phyloP scores from a whole-genome alignment of 2,797 vertebrate genomes.

The Esox masquinongy region DNA sequence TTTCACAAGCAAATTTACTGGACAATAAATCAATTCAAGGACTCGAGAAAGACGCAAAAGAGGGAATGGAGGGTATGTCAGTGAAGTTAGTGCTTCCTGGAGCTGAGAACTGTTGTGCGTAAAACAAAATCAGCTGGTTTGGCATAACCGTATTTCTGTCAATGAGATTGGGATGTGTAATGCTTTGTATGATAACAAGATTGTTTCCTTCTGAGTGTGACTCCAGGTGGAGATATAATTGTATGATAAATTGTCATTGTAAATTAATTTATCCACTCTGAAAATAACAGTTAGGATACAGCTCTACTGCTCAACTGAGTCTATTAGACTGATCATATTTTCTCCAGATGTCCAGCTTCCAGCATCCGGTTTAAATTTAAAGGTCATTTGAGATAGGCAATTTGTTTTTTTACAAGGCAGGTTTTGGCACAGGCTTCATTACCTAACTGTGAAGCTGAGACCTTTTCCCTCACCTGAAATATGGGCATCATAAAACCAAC shows the following conservation, averaged over 20 bases:
- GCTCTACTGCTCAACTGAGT: constrained; percentile 30
- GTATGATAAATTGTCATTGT: constrained; percentile 10
- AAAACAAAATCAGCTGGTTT: constrained; percentile 28
- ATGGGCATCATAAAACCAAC: constrained; percentile 44
- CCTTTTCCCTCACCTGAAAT: constrained; percentile 54
- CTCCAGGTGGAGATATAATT: constrained; percentile 29
- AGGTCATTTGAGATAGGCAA: constrained; percentile 67
- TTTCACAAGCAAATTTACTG: constrained; percentile 71
- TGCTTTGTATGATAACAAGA: constrained; percentile 2
- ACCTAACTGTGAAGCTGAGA: constrained; percentile 47
- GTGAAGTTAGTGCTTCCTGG: constrained; percentile 24
- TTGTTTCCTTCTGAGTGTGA: constrained; percentile 2
- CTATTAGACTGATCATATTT: constrained; percentile 63
- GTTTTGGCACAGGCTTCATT: constrained; percentile 58
- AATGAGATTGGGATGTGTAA: constrained; percentile 16
- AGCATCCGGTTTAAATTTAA: constrained; percentile 63
- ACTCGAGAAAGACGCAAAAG: constrained; percentile 48
- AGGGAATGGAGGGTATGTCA: constrained; percentile 15
- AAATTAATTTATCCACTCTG: constrained; percentile 14
- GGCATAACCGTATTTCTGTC: constrained; percentile 24
- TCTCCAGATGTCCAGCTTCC: constrained; percentile 52
- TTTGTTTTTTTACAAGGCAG: constrained; percentile 62
- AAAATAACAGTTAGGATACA: constrained; percentile 26
- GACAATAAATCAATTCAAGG: constrained; percentile 75
- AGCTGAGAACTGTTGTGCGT: constrained; percentile 25